Evolutionary conservation across 1,140 invertebrate genomes (phyloP), one percentile per base, ranked within the genome.

Genomic region (Leptinotarsa undecemlineata): DNA sequence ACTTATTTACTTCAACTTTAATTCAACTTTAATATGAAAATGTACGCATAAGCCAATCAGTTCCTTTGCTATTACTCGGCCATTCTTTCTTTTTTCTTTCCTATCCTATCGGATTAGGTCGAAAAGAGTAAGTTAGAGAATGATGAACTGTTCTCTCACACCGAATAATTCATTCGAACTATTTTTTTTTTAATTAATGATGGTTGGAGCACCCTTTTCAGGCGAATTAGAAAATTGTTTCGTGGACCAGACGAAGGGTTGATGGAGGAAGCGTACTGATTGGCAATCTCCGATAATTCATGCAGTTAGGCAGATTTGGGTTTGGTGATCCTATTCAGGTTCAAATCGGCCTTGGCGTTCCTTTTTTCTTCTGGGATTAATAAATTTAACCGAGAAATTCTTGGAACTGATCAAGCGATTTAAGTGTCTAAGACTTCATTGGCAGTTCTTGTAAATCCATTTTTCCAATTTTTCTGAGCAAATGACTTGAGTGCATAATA

Each of bases 281-380:
- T 57, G 51, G 51, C 51, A 57, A 57, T 57, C n/a, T 57, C 51
- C n/a, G 14, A 57, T 57, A 17, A 57, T 57, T n/a, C 51, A n/a
- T 17, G 3, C 51, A 57, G 14, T n/a, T 17, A 17, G 4, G 4
- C n/a, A n/a, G n/a, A n/a, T 57, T n/a, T 15, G n/a, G 51, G 51
- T 15, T n/a, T 15, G 51, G 14, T 57, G 51, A 57, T 57, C n/a
- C n/a, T 15, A 57, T 57, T n/a, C 51, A n/a, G 51, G n/a, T 57
- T 57, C n/a, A n/a, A 33, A 33, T 33, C 26, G 26, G 26, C 26
- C 26, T 8, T 33, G 5, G 26, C 26, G 26, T 33, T 33, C 5
- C 1, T 33, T 8, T 33, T 33, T 33, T 1, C 26, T 33, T 33
- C 26, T 33, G 4, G 26, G 26, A 33, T 33, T 33, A 33, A 33